phyloP scores from a whole-genome alignment of 2,113 vertebrate genomes.

The Odontesthes bonariensis region DNA sequence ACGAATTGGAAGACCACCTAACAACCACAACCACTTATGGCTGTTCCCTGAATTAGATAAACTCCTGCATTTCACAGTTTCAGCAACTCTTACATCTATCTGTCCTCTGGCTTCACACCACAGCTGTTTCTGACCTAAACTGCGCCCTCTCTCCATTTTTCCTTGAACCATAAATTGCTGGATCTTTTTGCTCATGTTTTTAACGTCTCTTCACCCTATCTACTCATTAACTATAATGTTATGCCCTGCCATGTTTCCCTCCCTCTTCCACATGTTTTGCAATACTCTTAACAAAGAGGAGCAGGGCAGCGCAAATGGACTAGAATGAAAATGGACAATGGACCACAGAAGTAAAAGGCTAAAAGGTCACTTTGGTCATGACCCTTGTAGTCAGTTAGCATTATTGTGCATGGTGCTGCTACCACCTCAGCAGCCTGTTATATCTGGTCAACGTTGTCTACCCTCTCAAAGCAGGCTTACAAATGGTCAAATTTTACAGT shows the following conservation, averaged over 20 bases:
- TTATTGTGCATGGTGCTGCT: constrained; percentile 55
- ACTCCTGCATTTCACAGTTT: neutral
- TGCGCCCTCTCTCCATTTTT: neutral
- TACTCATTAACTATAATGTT: constrained; percentile 58
- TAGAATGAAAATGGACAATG: constrained; percentile 54
- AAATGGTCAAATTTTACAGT: neutral
- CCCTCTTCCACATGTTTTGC: constrained; percentile 22
- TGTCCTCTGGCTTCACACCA: neutral
- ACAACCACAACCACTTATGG: too few relatives aligned
- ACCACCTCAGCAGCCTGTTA: constrained; percentile 55
- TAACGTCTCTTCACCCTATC: constrained; percentile 36
- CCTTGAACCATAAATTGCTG: constrained; percentile 27
- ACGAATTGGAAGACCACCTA: too few relatives aligned
- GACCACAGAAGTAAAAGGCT: constrained; percentile 53
- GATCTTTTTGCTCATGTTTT: constrained; percentile 41
- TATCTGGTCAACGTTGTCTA: constrained; percentile 45
- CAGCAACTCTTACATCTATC: neutral
- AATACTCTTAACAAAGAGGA: constrained; percentile 45
- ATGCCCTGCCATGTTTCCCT: constrained; percentile 34
- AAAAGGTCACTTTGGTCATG: constrained; percentile 52
- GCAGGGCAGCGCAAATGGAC: constrained; percentile 50
- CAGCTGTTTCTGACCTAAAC: constrained; percentile 7
- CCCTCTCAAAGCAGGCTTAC: constrained; percentile 29
- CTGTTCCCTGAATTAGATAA: too few relatives aligned
- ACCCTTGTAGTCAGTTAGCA: constrained; percentile 58